Conservation (phyloP, 2,113 vertebrate genomes). For the Tragelaphus imberbis region DNA sequence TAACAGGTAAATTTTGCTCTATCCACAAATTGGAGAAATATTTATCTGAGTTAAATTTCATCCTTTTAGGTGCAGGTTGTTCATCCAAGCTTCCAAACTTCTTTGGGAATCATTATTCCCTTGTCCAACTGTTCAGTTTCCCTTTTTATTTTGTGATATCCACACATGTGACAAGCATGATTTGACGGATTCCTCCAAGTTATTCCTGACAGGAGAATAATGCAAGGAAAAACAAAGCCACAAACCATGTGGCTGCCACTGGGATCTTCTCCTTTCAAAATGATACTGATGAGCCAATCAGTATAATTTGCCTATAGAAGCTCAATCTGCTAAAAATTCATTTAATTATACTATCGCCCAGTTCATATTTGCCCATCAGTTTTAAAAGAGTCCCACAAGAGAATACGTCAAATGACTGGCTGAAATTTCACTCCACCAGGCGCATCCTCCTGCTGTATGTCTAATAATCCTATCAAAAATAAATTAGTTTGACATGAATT, state of each 20-base stretch:
- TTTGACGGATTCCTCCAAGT: neutral
- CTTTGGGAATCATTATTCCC: neutral
- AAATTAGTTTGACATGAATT: slow-evolving; percentile 67
- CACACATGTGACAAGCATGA: neutral
- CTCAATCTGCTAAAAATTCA: slow-evolving; percentile 47
- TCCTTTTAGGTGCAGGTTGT: neutral
- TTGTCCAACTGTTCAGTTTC: neutral
- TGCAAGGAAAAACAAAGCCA: neutral
- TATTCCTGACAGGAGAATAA: neutral
- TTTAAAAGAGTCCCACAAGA: slow-evolving; percentile 27
- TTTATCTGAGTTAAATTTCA: neutral
- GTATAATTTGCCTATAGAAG: slow-evolving; percentile 34
- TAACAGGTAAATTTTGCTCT: neutral
- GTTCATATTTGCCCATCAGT: slow-evolving; percentile 45
- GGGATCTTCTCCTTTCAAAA: neutral
- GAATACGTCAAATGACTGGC: slow-evolving; percentile 42
- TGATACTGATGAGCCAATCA: slow-evolving; percentile 34
- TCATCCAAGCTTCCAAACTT: neutral
- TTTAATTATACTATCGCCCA: slow-evolving; percentile 40
- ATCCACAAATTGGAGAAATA: neutral
- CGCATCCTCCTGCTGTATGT: neutral
- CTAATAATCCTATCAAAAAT: slow-evolving; percentile 62
- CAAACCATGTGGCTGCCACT: neutral
- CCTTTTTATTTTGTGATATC: neutral
- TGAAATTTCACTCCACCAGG: slow-evolving; percentile 37